Percentiles rank a stretch among this genome's conserved stretches.
These are phyloP conservation scores for Lethocerus indicus DNA, from an alignment of 1,140 invertebrate genomes.

Conservation along the genomic window DNA sequence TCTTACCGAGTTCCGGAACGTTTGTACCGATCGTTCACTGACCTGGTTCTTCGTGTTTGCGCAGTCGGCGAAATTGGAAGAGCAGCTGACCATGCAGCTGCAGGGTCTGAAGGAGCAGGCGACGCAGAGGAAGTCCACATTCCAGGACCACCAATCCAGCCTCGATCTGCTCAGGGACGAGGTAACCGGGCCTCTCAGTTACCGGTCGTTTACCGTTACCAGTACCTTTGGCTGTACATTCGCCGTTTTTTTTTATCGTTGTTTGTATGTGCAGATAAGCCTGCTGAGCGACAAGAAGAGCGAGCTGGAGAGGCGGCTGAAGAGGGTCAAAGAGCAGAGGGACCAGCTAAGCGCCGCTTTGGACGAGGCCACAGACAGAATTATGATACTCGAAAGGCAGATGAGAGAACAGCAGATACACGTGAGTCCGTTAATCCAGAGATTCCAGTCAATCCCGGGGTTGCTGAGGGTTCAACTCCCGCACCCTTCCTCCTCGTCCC, in stretches of 20 bases:
- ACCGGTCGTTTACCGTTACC: no score
- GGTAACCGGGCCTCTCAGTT: no score
- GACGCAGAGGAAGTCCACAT: slow-evolving; percentile 53
- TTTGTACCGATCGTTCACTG: no score
- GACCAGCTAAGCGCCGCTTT: slow-evolving; percentile 56
- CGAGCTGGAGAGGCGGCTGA: slow-evolving; percentile 65
- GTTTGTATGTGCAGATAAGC: slow-evolving; percentile 55
- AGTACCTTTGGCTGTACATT: no score
- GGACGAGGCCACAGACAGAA: slow-evolving; percentile 79
- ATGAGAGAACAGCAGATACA: slow-evolving; percentile 58
- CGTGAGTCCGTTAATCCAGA: slow-evolving; percentile 12
- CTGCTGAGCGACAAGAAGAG: slow-evolving; percentile 66
- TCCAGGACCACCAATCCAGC: slow-evolving; percentile 75
- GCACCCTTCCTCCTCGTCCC: background rate
- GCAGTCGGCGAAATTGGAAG: slow-evolving; percentile 53
- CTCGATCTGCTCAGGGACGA: slow-evolving; percentile 76
- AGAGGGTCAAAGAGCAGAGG: slow-evolving; percentile 54
- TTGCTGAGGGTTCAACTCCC: no score
- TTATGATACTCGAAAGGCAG: slow-evolving; percentile 65
- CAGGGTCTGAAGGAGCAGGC: slow-evolving; percentile 70
- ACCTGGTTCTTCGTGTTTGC: slow-evolving; percentile 12
- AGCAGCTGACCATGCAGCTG: slow-evolving; percentile 59
- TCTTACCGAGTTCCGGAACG: no score
- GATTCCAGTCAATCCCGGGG: no score
- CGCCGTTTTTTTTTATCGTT: no score